Evolutionary conservation across 2,888 invertebrate genomes (phyloP).

Genomic region (Xestia c-nigrum): DNA sequence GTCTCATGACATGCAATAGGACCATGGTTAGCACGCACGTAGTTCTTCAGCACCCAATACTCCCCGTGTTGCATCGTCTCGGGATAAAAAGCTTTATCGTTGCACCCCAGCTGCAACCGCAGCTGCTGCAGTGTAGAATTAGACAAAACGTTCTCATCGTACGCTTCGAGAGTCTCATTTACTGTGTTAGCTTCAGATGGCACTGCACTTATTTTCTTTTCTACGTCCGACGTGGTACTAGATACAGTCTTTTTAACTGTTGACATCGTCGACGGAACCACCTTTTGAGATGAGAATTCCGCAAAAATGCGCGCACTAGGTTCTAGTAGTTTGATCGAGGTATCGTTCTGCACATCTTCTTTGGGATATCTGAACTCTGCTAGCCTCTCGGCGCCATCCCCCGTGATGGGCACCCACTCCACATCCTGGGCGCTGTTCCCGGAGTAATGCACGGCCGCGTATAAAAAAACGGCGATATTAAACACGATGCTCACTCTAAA

Average conservation of each 20-base stretch:
- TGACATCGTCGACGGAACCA: slow-evolving; percentile 82
- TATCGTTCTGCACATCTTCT: slow-evolving; percentile 72
- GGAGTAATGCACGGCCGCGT: slow-evolving; percentile 92
- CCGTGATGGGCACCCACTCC: slow-evolving; percentile 84
- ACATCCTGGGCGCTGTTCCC: slow-evolving; percentile 77
- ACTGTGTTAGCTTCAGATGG: slow-evolving; percentile 79
- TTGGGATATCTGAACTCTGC: slow-evolving; percentile 78
- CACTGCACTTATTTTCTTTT: slow-evolving; percentile 81
- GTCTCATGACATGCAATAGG: slow-evolving; percentile 94
- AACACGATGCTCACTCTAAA: slow-evolving; percentile 94
- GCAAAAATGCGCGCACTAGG: slow-evolving; percentile 73
- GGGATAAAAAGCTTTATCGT: slow-evolving; percentile 91
- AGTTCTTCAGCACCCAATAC: slow-evolving; percentile 97
- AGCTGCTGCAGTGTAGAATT: slow-evolving; percentile 82
- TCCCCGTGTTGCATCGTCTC: slow-evolving; percentile 94
- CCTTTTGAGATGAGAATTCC: slow-evolving; percentile 84
- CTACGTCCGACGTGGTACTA: slow-evolving; percentile 84
- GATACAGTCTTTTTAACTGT: slow-evolving; percentile 85
- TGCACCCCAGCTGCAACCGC: slow-evolving; percentile 90
- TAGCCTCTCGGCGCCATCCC: slow-evolving; percentile 80
- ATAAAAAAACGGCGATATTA: slow-evolving; percentile 93
- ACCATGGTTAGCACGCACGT: slow-evolving; percentile 93
- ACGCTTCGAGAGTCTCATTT: slow-evolving; percentile 80
- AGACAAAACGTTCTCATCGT: slow-evolving; percentile 82
- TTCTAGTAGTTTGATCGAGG: slow-evolving; percentile 74